Evolutionary conservation across 1,140 invertebrate genomes (phyloP).

Genomic region (Drosophila takahashii): DNA sequence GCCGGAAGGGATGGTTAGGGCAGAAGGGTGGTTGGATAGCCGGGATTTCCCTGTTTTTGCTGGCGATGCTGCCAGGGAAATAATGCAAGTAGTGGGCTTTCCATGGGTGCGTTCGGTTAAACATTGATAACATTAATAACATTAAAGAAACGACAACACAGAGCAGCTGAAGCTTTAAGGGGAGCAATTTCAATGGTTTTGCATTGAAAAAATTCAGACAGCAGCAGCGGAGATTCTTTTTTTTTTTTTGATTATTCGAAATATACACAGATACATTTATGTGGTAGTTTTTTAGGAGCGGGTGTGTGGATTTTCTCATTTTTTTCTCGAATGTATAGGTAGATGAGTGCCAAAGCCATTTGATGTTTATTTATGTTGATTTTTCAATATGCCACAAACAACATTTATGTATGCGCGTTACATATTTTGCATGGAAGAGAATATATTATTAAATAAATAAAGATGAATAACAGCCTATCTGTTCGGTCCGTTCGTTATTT

Average conservation of each 20-base stretch:
- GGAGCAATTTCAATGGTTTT: constrained; percentile 25
- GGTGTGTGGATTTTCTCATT: neutral
- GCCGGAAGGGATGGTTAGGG: constrained; percentile 27
- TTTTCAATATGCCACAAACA: constrained; percentile 62
- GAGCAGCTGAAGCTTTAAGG: constrained; percentile 27
- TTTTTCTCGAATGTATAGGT: constrained; percentile 20
- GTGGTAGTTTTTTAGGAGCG: constrained; percentile 11
- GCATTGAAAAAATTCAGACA: constrained; percentile 21
- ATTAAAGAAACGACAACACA: constrained; percentile 49
- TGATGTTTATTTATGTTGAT: constrained; percentile 43
- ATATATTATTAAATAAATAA: constrained; percentile 16
- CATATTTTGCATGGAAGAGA: constrained; percentile 38
- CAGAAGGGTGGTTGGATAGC: constrained; percentile 19
- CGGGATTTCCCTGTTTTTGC: constrained; percentile 4
- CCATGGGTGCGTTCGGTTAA: constrained; percentile 50
- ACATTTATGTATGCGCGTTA: constrained; percentile 67
- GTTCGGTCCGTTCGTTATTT: neutral
- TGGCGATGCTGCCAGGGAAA: constrained; percentile 20
- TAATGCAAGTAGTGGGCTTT: constrained; percentile 32
- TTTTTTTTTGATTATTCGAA: constrained; percentile 32
- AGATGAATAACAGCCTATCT: constrained; percentile 1
- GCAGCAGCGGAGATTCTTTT: constrained; percentile 29
- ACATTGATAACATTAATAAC: constrained; percentile 73
- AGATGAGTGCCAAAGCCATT: constrained; percentile 61
- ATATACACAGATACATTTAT: constrained; percentile 42